These are phyloP conservation scores for Eustalomyia histrio DNA, from an alignment of 2,888 invertebrate genomes.

Conservation along the genomic window DNA sequence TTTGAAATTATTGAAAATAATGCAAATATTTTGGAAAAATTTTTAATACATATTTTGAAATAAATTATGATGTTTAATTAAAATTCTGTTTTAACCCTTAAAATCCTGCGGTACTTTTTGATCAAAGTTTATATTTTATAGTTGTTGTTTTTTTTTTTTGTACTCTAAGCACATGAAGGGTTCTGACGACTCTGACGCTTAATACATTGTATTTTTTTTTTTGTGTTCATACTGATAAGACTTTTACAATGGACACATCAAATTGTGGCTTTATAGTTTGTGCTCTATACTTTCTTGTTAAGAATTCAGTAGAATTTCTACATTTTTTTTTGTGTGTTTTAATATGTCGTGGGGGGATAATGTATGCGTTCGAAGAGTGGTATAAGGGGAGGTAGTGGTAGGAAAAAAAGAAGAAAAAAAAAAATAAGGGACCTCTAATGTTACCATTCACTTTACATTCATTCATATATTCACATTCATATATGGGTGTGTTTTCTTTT, in stretches of 20 bases:
- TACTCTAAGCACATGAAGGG: conserved; percentile 54
- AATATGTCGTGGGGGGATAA: conserved; percentile 27
- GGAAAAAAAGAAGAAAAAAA: conserved; percentile 20
- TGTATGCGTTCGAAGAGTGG: conserved; percentile 29
- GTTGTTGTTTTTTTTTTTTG: not conserved
- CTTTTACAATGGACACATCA: conserved; percentile 77
- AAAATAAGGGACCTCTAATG: conserved; percentile 34
- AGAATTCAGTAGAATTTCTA: conserved; percentile 36
- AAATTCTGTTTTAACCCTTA: no score
- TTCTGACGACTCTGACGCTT: conserved; percentile 66
- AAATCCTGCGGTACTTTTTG: not conserved
- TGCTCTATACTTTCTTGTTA: conserved; percentile 56
- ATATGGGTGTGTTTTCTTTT: conserved; percentile 48
- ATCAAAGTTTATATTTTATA: not conserved
- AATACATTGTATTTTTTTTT: conserved; percentile 49
- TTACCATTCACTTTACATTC: conserved; percentile 38
- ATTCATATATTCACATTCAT: not conserved
- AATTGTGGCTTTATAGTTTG: conserved; percentile 74
- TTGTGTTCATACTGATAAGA: conserved; percentile 72
- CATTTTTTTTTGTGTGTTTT: conserved; percentile 17
- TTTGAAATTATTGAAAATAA: no score
- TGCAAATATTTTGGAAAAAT: no score
- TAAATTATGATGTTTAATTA: no score
- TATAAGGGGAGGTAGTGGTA: conserved; percentile 15
- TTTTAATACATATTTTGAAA: no score